These are phyloP conservation scores for Drosophila albomicans DNA, from an alignment of 1,140 invertebrate genomes.

Conservation along the genomic window DNA sequence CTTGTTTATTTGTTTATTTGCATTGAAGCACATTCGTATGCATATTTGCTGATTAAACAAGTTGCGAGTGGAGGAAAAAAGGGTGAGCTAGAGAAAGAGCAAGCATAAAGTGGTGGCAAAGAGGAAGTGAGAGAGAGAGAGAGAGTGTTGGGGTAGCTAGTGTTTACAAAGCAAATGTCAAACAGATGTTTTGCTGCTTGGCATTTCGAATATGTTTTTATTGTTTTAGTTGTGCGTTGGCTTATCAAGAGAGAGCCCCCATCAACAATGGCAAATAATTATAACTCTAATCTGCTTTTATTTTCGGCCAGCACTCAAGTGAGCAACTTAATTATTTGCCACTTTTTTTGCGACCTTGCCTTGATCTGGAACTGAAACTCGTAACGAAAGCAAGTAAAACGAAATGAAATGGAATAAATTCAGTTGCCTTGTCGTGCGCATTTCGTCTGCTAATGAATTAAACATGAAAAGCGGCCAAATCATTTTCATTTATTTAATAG, in stretches of 20 bases:
- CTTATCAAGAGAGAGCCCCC: slow-evolving; percentile 19
- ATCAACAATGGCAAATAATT: slow-evolving; percentile 4
- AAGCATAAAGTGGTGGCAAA: too few relatives aligned
- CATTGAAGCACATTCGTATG: slow-evolving; percentile 9
- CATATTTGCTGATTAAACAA: slow-evolving; percentile 27
- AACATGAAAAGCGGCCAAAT: slow-evolving; percentile 49
- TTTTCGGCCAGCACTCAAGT: slow-evolving; percentile 25
- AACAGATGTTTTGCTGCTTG: slow-evolving; percentile 30
- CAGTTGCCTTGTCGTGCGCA: slow-evolving; percentile 14
- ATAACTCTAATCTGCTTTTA: slow-evolving; percentile 41
- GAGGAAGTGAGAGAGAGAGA: not conserved
- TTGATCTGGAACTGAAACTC: not conserved
- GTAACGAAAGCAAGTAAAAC: slow-evolving; percentile 4
- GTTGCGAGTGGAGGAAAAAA: not conserved
- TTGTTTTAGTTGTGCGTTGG: slow-evolving; percentile 23
- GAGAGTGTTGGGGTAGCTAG: not conserved
- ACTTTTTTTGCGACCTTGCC: slow-evolving; percentile 29
- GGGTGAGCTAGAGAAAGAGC: not conserved
- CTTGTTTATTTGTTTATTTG: slow-evolving; percentile 5
- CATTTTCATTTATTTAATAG: slow-evolving; percentile 51
- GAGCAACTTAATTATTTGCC: slow-evolving; percentile 28
- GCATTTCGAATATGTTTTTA: slow-evolving; percentile 25
- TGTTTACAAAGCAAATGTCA: slow-evolving; percentile 27
- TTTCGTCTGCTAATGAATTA: slow-evolving; percentile 45
- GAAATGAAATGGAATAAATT: slow-evolving; percentile 14